These are phyloP conservation scores for Agrotis puta DNA, from an alignment of 2,888 invertebrate species.

Conservation along the genomic window DNA sequence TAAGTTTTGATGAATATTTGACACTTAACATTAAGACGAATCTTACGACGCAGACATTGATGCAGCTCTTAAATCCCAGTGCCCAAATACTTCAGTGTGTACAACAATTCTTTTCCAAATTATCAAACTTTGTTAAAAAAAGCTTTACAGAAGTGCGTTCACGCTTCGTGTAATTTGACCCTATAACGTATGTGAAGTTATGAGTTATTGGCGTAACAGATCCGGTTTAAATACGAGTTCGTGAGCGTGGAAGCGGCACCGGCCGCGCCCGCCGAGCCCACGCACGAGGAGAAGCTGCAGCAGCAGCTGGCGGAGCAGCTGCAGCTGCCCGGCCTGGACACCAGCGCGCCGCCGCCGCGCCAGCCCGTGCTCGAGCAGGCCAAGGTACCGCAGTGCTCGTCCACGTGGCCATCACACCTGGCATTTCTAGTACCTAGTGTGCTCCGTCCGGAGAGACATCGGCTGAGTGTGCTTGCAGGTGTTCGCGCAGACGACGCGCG, in stretches of 20 bases:
- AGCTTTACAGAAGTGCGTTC: neutral
- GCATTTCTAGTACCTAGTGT: too few relatives aligned
- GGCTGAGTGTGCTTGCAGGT: constrained; percentile 85
- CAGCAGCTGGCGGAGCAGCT: constrained; percentile 96
- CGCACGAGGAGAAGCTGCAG: constrained; percentile 94
- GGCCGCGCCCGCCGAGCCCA: constrained; percentile 91
- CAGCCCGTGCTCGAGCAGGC: constrained; percentile 72
- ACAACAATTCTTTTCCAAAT: too few relatives aligned
- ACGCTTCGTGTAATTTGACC: neutral
- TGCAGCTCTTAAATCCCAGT: too few relatives aligned
- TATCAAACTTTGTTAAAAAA: neutral
- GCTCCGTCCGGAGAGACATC: neutral
- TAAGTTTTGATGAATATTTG: too few relatives aligned
- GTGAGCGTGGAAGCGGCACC: constrained; percentile 88
- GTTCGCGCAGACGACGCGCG: constrained; percentile 97
- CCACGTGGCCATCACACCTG: too few relatives aligned
- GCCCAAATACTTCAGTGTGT: too few relatives aligned
- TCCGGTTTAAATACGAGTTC: constrained; percentile 93
- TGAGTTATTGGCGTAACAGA: constrained; percentile 74
- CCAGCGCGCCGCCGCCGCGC: constrained; percentile 88
- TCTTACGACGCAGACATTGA: too few relatives aligned
- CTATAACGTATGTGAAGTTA: neutral
- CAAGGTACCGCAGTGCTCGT: neutral
- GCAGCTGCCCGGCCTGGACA: constrained; percentile 95
- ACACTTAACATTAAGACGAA: too few relatives aligned